Base-by-base conservation (phyloP, 2,113 vertebrate species). In the Halcyon senegalensis region DNA sequence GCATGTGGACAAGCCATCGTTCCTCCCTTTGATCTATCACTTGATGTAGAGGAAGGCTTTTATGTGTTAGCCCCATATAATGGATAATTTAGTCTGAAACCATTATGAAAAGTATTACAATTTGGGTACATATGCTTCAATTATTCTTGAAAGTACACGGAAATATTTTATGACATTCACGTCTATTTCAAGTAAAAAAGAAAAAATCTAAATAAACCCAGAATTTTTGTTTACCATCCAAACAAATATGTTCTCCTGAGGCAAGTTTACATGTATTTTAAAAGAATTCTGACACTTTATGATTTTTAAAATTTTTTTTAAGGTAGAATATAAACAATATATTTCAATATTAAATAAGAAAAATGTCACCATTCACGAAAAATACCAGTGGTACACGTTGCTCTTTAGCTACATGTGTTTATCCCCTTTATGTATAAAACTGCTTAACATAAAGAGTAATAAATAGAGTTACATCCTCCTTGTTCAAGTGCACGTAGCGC, bases 21-120 rank as follows among this genome's bases (percentile, higher is more conserved):
- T 91, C 89, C 91, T 97, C 80, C 70, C 98, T 98, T 98, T 98
- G 97, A 98, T 98, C 98, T 98, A 76, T 73, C 95, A 93, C 97
- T 98, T 97, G 91, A 97, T 97, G 98, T 96, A 80, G 94, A 96
- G 95, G 90, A 94, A 95, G 73, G 90, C 98, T 98, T 98, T 98
- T 97, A 98, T 98, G 97, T 97, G 92, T 64, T 92, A 91, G 94
- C 94, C 96, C 67, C 79, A 95, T 90, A 91, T 95, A 98, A 97
- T 96, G 97, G 97, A 96, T 97, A 98, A 98, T 98, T 98, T 97
- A 97, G 96, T 95, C 94, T 94, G 91, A 87, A 96, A 51, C 95
- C 96, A 96, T 97, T 96, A 97, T 94, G 96, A 95, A 96, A 97
- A 97, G 90, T 90, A 91, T 96, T 97, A 95, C 82, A 77, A 89